Evolutionary conservation across 2,888 invertebrate species (phyloP).

Genomic region (Geotrupes spiniger): DNA sequence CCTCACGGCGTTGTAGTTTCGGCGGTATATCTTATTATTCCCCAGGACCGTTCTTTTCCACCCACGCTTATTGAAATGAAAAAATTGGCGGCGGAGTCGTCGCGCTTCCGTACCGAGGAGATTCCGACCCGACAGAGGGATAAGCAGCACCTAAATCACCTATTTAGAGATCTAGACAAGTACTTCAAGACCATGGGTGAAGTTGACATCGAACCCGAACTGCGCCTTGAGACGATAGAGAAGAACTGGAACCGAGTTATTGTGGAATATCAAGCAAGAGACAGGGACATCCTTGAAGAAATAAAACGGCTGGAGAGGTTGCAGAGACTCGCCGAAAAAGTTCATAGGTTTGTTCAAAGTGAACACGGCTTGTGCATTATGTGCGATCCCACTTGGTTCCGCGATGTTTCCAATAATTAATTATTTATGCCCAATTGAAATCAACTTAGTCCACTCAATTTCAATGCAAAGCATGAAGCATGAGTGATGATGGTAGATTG

Average conservation of each 20-base stretch:
- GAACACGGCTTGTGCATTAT: too few relatives aligned
- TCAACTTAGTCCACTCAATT: too few relatives aligned
- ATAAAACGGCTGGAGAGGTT: constrained; percentile 86
- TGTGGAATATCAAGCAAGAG: constrained; percentile 86
- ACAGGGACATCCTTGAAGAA: constrained; percentile 87
- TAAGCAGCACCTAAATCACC: constrained; percentile 81
- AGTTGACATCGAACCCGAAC: constrained; percentile 81
- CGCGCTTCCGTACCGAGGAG: constrained; percentile 92
- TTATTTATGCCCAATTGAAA: too few relatives aligned
- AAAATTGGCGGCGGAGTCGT: constrained; percentile 87
- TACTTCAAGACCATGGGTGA: constrained; percentile 86
- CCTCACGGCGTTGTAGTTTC: not conserved
- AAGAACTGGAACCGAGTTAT: constrained; percentile 86
- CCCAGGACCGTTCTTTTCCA: constrained; percentile 84
- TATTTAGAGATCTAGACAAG: constrained; percentile 84
- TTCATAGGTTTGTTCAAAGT: constrained; percentile 91
- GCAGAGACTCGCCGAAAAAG: constrained; percentile 90
- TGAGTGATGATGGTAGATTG: too few relatives aligned
- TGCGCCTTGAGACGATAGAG: constrained; percentile 84
- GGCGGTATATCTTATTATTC: not conserved
- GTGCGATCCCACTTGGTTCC: too few relatives aligned
- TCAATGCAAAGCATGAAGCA: too few relatives aligned
- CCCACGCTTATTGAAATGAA: constrained; percentile 93
- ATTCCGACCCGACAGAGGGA: constrained; percentile 87
- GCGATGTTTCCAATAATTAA: too few relatives aligned